phyloP scores from a whole-genome alignment of 2,888 invertebrate species.

The Yponomeuta plumbellus region DNA sequence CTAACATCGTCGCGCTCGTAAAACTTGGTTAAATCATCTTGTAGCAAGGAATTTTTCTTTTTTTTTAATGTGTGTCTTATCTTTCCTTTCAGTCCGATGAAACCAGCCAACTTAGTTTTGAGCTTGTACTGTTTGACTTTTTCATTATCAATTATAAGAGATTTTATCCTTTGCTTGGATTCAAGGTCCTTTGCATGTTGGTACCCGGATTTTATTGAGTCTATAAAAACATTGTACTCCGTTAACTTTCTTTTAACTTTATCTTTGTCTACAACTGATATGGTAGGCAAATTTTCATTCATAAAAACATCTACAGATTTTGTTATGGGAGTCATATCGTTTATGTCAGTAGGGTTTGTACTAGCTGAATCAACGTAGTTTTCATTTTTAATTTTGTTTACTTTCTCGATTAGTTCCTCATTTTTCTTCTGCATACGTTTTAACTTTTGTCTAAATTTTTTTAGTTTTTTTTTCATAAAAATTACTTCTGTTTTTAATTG shows the following conservation, averaged over 20 bases:
- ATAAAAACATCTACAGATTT: slow-evolving; percentile 10
- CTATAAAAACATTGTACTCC: slow-evolving; percentile 13
- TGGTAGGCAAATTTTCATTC: slow-evolving; percentile 15
- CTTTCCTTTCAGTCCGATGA: slow-evolving; percentile 18
- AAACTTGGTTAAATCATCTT: slow-evolving; percentile 16
- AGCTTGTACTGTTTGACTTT: slow-evolving; percentile 17
- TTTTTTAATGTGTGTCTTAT: slow-evolving; percentile 14
- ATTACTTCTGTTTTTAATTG: too few species aligned
- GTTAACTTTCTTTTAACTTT: slow-evolving; percentile 17
- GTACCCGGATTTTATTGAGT: slow-evolving; percentile 10
- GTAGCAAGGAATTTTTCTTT: slow-evolving; percentile 10
- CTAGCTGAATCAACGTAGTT: too few species aligned
- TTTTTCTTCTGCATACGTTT: too few species aligned
- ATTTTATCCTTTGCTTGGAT: slow-evolving; percentile 8
- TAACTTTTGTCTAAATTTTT: too few species aligned
- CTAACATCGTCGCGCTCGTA: slow-evolving; percentile 18
- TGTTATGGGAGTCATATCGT: too few species aligned
- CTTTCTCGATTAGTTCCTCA: too few species aligned
- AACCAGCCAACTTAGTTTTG: slow-evolving; percentile 15
- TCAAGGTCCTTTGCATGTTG: slow-evolving; percentile 15
- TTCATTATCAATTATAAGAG: slow-evolving; percentile 3
- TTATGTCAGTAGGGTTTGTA: too few species aligned
- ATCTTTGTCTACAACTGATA: slow-evolving; percentile 17
- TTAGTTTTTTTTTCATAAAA: too few species aligned
- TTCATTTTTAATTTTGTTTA: too few species aligned